Conservation (phyloP, 2,113 vertebrate genomes). For the Campylomormyrus numenius region DNA sequence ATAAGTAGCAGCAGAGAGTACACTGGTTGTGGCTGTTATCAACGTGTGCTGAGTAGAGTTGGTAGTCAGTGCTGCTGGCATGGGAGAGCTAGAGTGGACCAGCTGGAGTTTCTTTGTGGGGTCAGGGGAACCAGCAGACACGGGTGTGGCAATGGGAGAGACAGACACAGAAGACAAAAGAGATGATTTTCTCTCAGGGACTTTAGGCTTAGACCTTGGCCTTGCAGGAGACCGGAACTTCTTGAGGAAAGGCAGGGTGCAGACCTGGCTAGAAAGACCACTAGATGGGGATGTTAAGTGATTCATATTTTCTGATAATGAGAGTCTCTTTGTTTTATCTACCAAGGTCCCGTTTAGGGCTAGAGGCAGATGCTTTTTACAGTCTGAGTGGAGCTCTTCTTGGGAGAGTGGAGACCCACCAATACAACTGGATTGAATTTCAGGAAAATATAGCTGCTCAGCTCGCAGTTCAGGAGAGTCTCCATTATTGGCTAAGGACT, state of each 20-base stretch:
- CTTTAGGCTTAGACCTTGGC: conserved; percentile 72
- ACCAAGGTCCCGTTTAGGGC: conserved; percentile 23
- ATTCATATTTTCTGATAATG: conserved; percentile 11
- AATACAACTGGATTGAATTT: conserved; percentile 35
- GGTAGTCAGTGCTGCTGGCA: conserved; percentile 22
- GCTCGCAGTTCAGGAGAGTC: conserved; percentile 49
- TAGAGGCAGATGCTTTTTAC: conserved; percentile 43
- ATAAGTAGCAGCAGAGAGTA: not conserved
- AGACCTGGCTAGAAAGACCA: conserved; percentile 89
- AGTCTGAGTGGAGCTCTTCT: conserved; percentile 35
- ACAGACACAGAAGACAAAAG: conserved; percentile 70
- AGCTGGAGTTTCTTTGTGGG: conserved; percentile 43
- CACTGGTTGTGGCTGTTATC: not conserved
- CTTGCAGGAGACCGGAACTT: conserved; percentile 58
- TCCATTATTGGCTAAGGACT: conserved; percentile 68
- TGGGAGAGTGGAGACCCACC: conserved; percentile 40
- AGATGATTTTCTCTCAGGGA: conserved; percentile 89
- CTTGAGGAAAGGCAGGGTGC: conserved; percentile 71
- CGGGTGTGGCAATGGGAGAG: conserved; percentile 73
- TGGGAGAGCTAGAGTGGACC: conserved; percentile 18
- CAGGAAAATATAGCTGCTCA: conserved; percentile 43
- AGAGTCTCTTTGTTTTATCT: conserved; percentile 53
- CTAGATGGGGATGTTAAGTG: conserved; percentile 71
- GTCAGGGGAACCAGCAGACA: conserved; percentile 75
- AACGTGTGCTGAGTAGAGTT: not conserved